Conservation (phyloP, 2,113 vertebrate genomes). For the Hiodon alosoides region DNA sequence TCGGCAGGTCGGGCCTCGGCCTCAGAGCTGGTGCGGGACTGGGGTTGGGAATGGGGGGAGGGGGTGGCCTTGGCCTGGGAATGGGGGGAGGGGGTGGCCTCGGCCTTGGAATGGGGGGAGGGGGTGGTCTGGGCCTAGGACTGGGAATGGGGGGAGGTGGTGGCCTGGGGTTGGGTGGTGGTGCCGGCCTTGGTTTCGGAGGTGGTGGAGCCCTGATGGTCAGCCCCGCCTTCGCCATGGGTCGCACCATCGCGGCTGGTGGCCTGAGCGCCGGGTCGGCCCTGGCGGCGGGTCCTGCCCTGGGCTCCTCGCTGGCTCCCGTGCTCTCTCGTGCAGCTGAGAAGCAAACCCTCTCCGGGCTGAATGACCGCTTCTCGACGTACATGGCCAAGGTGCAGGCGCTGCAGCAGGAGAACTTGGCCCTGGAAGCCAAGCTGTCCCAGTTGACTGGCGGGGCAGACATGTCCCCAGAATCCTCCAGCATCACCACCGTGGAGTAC, state of each 20-base stretch:
- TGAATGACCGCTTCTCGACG: constrained; percentile 51
- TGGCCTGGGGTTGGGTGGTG: not conserved
- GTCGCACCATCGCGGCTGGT: constrained; percentile 39
- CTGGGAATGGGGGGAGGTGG: not conserved
- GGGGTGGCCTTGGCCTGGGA: constrained; percentile 11
- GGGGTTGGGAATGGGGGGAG: not conserved
- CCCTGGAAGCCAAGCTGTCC: constrained; percentile 51
- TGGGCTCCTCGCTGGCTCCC: constrained; percentile 28
- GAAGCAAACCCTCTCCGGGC: constrained; percentile 44
- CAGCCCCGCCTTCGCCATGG: constrained; percentile 37
- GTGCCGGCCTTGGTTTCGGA: not conserved
- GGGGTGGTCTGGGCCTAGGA: not conserved
- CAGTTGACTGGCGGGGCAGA: constrained; percentile 48
- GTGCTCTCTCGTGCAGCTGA: constrained; percentile 43
- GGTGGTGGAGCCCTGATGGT: constrained; percentile 4
- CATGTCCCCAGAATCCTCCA: constrained; percentile 37
- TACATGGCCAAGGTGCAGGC: constrained; percentile 49
- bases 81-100: not conserved
- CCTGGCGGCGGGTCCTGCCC: constrained; percentile 23
- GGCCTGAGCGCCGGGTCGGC: constrained; percentile 31
- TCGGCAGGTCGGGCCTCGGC: constrained; percentile 2
- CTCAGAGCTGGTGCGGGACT: not conserved
- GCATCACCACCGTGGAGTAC: constrained; percentile 36
- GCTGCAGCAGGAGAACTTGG: constrained; percentile 49
- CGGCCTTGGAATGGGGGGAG: not conserved